Conservation (phyloP, 2,797 vertebrate species). For the Prunella strophiata region DNA sequence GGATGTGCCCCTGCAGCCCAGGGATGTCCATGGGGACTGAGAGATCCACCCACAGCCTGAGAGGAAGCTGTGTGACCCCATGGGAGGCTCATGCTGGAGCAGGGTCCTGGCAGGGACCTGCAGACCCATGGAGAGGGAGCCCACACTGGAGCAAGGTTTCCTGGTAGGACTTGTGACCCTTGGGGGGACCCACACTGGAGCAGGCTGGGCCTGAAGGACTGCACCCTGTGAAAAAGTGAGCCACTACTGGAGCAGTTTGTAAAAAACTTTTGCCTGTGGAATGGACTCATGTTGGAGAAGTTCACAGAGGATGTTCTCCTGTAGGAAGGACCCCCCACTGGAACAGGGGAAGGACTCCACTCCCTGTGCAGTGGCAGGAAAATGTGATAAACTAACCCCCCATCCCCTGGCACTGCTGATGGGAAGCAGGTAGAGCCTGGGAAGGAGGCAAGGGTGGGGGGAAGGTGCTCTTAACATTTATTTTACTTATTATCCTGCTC, state of each 20-base stretch:
- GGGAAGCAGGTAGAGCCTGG: not conserved
- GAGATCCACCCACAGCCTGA: not conserved
- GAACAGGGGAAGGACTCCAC: not conserved
- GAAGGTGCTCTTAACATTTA: not conserved
- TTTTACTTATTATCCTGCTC: not conserved
- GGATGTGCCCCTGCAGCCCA: not conserved
- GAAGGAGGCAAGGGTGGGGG: not conserved
- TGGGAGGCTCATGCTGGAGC: not conserved
- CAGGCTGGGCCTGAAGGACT: not conserved
- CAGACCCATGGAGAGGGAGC: not conserved
- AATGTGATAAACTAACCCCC: not conserved
- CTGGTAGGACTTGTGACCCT: not conserved
- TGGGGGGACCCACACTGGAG: rapidly evolving
- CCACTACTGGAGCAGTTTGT: no score
- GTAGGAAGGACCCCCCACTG: not conserved
- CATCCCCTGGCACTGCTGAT: not conserved
- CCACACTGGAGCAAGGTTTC: not conserved
- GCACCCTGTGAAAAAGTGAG: no score
- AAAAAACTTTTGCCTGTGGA: not conserved
- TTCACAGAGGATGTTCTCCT: not conserved
- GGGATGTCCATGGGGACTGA: not conserved
- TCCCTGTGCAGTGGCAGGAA: not conserved
- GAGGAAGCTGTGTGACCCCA: not conserved
- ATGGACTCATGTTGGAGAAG: not conserved
- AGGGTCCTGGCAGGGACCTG: not conserved